A percentile compares a stretch with the other conserved stretches of the same genome.
Evolutionary conservation across 2,113 vertebrate species (phyloP).

Genomic region (Menura novaehollandiae): DNA sequence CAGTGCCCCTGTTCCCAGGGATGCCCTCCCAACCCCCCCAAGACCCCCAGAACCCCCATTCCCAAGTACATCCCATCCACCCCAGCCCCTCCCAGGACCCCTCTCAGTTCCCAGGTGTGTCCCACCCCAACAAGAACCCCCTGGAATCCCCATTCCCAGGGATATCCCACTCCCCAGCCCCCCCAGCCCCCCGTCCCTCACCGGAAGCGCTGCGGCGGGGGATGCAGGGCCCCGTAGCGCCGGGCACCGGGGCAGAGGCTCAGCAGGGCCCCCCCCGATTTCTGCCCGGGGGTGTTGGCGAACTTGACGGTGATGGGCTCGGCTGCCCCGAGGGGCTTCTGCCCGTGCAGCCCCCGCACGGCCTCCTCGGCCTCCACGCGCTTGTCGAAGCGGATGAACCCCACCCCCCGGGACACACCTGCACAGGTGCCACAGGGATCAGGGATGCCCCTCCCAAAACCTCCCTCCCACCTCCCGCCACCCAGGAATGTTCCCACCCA

Average conservation of each 20-base stretch:
- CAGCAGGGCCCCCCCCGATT: slow-evolving; percentile 90
- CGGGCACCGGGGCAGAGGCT: slow-evolving; percentile 92
- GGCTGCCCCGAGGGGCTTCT: slow-evolving; percentile 88
- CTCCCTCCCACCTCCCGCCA: neutral
- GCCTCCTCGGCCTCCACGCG: slow-evolving; percentile 94
- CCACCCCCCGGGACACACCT: slow-evolving; percentile 87
- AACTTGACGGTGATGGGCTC: slow-evolving; percentile 98
- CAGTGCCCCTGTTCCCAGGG: no score
- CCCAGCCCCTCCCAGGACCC: no score
- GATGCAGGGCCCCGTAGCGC: slow-evolving; percentile 89
- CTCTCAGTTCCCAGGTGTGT: no score
- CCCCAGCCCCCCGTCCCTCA: neutral
- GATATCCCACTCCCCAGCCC: neutral
- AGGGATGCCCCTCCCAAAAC: no score
- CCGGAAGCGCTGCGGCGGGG: slow-evolving; percentile 95
- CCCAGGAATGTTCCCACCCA: neutral
- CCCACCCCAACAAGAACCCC: no score
- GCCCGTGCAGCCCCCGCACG: slow-evolving; percentile 93
- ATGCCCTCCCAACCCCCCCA: no score
- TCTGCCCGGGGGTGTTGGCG: slow-evolving; percentile 96
- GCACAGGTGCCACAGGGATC: neutral
- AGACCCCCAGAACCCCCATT: no score
- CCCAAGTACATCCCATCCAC: no score
- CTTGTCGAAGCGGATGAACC: slow-evolving; percentile 97
- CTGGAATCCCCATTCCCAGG: no score